Evolutionary conservation across 2,113 vertebrate species (phyloP).

Genomic region (Alligator mississippiensis): DNA sequence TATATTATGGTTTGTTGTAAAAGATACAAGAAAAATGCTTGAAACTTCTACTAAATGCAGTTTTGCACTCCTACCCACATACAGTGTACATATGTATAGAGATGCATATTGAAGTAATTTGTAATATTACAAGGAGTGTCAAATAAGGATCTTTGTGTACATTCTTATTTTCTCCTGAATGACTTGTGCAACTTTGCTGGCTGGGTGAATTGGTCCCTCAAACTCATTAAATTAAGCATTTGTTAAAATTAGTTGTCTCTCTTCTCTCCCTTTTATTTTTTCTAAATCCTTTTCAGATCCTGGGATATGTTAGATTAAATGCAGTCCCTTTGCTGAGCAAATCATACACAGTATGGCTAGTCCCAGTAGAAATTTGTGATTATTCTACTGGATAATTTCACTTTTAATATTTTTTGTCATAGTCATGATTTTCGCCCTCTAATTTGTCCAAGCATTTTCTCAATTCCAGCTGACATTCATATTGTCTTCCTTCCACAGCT

Average conservation of each 20-base stretch:
- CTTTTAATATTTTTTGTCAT: neutral
- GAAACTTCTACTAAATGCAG: neutral
- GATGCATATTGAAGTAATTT: neutral
- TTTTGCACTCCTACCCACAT: neutral
- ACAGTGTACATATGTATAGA: neutral
- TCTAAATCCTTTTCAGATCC: neutral
- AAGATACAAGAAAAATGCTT: neutral
- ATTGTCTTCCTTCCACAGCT: slow-evolving; percentile 26
- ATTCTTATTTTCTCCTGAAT: neutral
- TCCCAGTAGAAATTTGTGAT: neutral
- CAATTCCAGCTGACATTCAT: neutral
- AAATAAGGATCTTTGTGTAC: neutral
- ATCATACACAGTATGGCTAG: neutral
- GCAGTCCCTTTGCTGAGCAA: neutral
- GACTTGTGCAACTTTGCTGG: neutral
- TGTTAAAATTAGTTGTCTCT: neutral
- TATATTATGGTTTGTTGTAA: neutral
- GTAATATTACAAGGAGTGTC: neutral
- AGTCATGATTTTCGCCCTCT: neutral
- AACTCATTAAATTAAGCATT: neutral
- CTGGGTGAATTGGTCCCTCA: neutral
- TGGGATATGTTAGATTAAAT: neutral
- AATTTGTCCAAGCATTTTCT: neutral
- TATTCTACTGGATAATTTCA: neutral
- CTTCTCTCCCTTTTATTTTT: neutral